Evolutionary conservation across 1,140 invertebrate genomes (phyloP), one percentile per base, ranked within the genome.

Genomic region (Trichomalopsis sarcophagae): DNA sequence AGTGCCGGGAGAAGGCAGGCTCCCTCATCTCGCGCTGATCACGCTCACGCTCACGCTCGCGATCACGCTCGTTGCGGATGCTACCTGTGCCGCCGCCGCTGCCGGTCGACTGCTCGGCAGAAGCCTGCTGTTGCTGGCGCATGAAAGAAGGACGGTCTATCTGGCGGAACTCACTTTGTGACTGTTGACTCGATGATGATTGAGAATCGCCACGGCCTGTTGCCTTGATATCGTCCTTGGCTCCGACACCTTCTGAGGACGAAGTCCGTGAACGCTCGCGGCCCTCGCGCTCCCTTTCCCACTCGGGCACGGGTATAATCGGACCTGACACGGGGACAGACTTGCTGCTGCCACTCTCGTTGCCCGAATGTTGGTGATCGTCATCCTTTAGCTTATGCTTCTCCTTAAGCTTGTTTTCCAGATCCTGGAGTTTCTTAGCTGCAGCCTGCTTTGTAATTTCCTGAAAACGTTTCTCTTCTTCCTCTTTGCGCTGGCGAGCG

Each of bases 381-480:
- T 92, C 90, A 2, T 92, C 91, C 69, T 92, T 92, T 27, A 94
- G 92, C 14, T 93, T 94, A 87, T 94, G 91, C 84, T 95, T 94
- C 68, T 92, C 93, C n/a, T 92, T 93, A 5, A 95, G 91, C 84
- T 95, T 95, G 83, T 96, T 94, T 81, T 96, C 95, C 3, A 96
- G 88, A 88, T 94, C 93, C 86, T 95, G 94, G 23, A 96, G 89
- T 89, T 96, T 96, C 83, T 96, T 95, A 17, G 94, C 94, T 47
- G 95, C 95, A 14, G 94, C 92, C 89, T 93, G 93, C 85, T 94
- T 94, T 17, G 91, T 92, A 27, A 92, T 94, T 86, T 95, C 94
- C 86, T 96, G 95, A 88, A 94, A 96, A 76, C 96, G 94, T 87
- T 97, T 96, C 89, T 97, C 97, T 90, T 97, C 97, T 88, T 97